phyloP scores from a whole-genome alignment of 2,888 invertebrate species.

The Amorpha juglandis region DNA sequence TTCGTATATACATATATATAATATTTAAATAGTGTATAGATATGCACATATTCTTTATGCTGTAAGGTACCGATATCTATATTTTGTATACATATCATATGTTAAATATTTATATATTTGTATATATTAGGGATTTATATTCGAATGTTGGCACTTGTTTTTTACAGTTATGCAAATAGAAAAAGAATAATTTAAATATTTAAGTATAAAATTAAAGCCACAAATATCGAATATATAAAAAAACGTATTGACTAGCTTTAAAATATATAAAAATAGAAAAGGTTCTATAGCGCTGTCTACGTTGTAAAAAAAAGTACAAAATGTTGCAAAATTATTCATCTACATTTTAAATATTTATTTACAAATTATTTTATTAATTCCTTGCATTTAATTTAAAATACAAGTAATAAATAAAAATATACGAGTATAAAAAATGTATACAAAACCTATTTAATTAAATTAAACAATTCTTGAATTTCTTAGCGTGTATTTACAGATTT shows the following conservation, averaged over 20 bases:
- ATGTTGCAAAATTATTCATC: slow-evolving; percentile 37
- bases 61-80: background rate
- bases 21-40: no score
- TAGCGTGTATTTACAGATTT: background rate
- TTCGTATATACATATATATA: no score
- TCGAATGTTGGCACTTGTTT: slow-evolving; percentile 7
- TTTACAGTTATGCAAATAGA: slow-evolving; percentile 1
- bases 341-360: slow-evolving; percentile 24
- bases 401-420: slow-evolving; percentile 2
- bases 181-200: slow-evolving; percentile 17
- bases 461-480: slow-evolving; percentile 12
- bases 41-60: no score
- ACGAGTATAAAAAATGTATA: slow-evolving; percentile 9
- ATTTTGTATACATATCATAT: background rate
- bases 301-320: slow-evolving; percentile 7
- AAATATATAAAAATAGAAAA: slow-evolving; percentile 34
- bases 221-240: slow-evolving; percentile 26
- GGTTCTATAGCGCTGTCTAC: background rate
- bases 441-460: slow-evolving; percentile 26
- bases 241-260: slow-evolving; percentile 67
- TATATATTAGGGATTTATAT: background rate
- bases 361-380: slow-evolving; percentile 26
- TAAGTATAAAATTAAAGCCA: slow-evolving; percentile 45
- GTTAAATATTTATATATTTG: background rate
- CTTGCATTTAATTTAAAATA: slow-evolving; percentile 32